Evolutionary conservation across 2,888 invertebrate genomes (phyloP), one percentile per base, ranked within the genome.

Genomic region (Drosophila rellima): DNA sequence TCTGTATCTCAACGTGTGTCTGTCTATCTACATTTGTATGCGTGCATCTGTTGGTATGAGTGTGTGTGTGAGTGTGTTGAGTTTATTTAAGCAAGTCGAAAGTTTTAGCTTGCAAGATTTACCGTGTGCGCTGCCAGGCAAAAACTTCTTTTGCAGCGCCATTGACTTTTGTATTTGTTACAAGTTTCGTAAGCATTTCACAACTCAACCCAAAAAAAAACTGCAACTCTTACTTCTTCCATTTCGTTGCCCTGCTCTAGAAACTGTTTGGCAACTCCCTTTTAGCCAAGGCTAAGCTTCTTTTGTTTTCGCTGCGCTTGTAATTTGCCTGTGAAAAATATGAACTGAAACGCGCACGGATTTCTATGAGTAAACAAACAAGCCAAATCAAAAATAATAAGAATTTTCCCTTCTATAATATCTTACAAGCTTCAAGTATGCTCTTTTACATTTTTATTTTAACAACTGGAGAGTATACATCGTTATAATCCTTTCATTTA

Each of bases 21-120:
- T 61, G 40, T 48, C 42, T 50, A 42, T 70, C 56, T 59, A 55
- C 50, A 11, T 48, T 8, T 39, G 20, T 67, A 26, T 44, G 20
- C 60, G 35, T 31, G 39, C 60, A 20, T 65, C 26, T 48, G 18
- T 72, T 11, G 47, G 52, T 51, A 35, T 62, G 35, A n/a, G n/a
- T 64, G 17, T 66, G 35, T 68, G 52, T 68, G 57, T 60, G 39
- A 60, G 70, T 82, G 74, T 74, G 73, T 54, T 74, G 69, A 78
- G 86, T 84, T 89, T 88, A 88, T 84, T 86, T 88, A 87, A 88
- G 89, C 78, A 78, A 89, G 80, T 84, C 79, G 78, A 87, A 89
- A 88, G 88, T 89, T 89, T 88, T 86, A 73, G 81, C 80, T 79
- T 59, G 79, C 71, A 86, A 89, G 88, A 88, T 88, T 88, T 88